These are phyloP conservation scores for Drosophila ogumai DNA, from an alignment of 1,140 invertebrate species.

Conservation along the genomic window DNA sequence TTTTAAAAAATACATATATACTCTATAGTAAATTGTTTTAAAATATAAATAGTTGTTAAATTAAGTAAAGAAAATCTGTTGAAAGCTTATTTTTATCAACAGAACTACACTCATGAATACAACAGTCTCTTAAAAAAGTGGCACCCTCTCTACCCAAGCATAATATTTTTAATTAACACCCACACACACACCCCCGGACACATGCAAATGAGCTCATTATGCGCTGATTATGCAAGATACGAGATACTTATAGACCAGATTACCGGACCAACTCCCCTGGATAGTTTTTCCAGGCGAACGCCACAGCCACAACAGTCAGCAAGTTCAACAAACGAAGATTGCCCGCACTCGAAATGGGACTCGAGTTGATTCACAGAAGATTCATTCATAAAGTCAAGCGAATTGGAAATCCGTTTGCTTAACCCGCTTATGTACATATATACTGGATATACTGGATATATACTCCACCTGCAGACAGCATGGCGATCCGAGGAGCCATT, in stretches of 20 bases:
- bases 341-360: constrained; percentile 7
- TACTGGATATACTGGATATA: constrained; percentile 1
- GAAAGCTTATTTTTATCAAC: neutral
- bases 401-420: constrained; percentile 79
- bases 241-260: constrained; percentile 8
- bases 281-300: constrained; percentile 51
- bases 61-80: neutral
- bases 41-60: neutral
- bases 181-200: constrained; percentile 29
- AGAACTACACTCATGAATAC: constrained; percentile 4
- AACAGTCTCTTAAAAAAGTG: neutral
- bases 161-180: constrained; percentile 56
- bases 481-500: constrained; percentile 41
- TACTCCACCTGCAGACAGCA: constrained; percentile 47
- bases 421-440: constrained; percentile 54
- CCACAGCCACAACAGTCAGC: constrained; percentile 24
- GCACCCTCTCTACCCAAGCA: constrained; percentile 20
- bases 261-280: constrained; percentile 34
- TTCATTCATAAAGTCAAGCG: constrained; percentile 78
- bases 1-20: neutral
- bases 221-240: constrained; percentile 72
- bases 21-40: neutral
- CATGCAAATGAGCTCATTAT: constrained; percentile 79
- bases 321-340: constrained; percentile 63
- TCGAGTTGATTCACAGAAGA: constrained; percentile 47